Evolutionary conservation across 2,888 invertebrate species (phyloP).

Genomic region (Protodeltote pygarga): DNA sequence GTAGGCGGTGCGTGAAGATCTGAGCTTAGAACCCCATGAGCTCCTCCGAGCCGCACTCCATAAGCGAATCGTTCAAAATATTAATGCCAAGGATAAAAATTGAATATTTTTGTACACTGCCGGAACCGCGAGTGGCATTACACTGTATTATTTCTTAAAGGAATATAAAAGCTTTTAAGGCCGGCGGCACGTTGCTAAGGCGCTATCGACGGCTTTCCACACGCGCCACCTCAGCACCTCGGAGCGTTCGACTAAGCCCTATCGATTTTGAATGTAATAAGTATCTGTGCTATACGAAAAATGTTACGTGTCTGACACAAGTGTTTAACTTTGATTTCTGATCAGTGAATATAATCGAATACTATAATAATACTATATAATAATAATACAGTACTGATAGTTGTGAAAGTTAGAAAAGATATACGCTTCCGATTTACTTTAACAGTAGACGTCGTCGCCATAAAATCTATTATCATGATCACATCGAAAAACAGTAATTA

Average conservation of each 20-base stretch:
- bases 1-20: conserved; percentile 75
- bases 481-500: too few relatives aligned
- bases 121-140: conserved; percentile 70
- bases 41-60: conserved; percentile 59
- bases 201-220: conserved; percentile 71
- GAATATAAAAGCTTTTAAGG: conserved; percentile 85
- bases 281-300: conserved; percentile 12
- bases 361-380: neutral
- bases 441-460: too few relatives aligned
- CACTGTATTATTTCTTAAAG: conserved; percentile 81
- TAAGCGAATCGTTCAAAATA: conserved; percentile 70
- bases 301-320: conserved; percentile 1
- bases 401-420: too few relatives aligned
- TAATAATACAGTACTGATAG: neutral
- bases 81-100: conserved; percentile 78
- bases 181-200: conserved; percentile 76
- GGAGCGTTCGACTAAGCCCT: conserved; percentile 67
- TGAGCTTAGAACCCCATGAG: conserved; percentile 71
- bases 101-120: conserved; percentile 82
- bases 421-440: too few relatives aligned
- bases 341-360: too few relatives aligned
- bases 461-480: too few relatives aligned
- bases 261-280: conserved; percentile 72
- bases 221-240: conserved; percentile 60
- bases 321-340: too few relatives aligned